A percentile compares a stretch with the other conserved stretches of the same genome.
Conservation (phyloP, 2,113 vertebrate genomes). For the Alethe castanea region DNA sequence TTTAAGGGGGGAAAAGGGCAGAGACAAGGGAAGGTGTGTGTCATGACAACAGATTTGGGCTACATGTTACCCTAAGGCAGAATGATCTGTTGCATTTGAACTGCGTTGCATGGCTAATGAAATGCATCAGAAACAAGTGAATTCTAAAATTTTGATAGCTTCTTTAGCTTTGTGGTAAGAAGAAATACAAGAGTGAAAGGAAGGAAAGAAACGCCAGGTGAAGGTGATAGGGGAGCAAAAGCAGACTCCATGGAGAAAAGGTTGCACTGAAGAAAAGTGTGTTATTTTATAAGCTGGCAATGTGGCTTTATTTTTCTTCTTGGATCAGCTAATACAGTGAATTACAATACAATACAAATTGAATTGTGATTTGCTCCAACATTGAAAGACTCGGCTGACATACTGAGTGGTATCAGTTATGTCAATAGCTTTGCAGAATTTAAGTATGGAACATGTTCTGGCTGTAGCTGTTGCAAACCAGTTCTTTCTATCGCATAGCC, state of each 20-base stretch:
- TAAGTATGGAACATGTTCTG: not conserved
- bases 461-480: not conserved
- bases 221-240: not conserved
- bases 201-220: not conserved
- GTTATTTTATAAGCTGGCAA: not conserved
- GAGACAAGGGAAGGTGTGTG: too few species aligned
- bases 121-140: not conserved
- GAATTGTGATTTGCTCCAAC: not conserved
- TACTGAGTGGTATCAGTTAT: not conserved
- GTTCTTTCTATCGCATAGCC: not conserved
- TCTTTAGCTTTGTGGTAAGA: not conserved
- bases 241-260: not conserved
- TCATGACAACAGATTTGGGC: rapidly evolving
- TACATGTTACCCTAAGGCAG: not conserved
- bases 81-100: not conserved
- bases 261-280: not conserved
- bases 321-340: not conserved
- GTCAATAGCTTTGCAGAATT: not conserved
- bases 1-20: not conserved
- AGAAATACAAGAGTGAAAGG: not conserved
- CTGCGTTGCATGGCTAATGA: not conserved
- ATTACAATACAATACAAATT: too few species aligned
- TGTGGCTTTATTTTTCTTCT: not conserved
- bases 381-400: not conserved
- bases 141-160: not conserved